These are phyloP conservation scores for Aporrectodea caliginosa DNA, from an alignment of 1,140 invertebrate genomes.

Conservation along the genomic window DNA sequence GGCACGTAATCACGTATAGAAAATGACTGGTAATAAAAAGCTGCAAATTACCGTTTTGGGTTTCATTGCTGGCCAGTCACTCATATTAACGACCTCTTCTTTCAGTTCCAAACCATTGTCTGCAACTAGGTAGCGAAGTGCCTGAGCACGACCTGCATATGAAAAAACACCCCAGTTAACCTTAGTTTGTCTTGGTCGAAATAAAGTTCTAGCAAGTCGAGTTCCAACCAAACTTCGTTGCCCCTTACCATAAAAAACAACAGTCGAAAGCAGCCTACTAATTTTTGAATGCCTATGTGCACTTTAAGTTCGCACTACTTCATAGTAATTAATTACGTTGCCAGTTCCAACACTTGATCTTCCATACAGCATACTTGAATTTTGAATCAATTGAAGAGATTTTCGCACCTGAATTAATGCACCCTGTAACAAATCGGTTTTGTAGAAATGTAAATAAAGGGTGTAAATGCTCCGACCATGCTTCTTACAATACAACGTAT, in stretches of 20 bases:
- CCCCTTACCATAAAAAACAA: too few relatives aligned
- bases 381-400: too few relatives aligned
- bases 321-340: not conserved
- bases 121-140: not conserved
- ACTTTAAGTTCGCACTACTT: too few relatives aligned
- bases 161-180: not conserved
- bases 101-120: slow-evolving; percentile 10
- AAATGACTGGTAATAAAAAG: not conserved
- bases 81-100: not conserved
- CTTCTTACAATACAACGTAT: not conserved
- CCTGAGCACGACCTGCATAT: slow-evolving; percentile 10
- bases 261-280: too few relatives aligned
- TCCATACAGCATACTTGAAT: too few relatives aligned
- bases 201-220: not conserved
- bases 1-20: not conserved
- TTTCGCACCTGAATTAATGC: too few relatives aligned
- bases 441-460: not conserved
- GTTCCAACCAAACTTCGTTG: not conserved
- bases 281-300: too few relatives aligned
- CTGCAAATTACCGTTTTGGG: not conserved
- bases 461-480: not conserved
- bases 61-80: slow-evolving; percentile 10
- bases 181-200: not conserved
- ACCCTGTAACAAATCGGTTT: not conserved
- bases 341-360: too few relatives aligned